phyloP scores from a whole-genome alignment of 2,113 vertebrate genomes.

The Grammomys dolichurus region DNA sequence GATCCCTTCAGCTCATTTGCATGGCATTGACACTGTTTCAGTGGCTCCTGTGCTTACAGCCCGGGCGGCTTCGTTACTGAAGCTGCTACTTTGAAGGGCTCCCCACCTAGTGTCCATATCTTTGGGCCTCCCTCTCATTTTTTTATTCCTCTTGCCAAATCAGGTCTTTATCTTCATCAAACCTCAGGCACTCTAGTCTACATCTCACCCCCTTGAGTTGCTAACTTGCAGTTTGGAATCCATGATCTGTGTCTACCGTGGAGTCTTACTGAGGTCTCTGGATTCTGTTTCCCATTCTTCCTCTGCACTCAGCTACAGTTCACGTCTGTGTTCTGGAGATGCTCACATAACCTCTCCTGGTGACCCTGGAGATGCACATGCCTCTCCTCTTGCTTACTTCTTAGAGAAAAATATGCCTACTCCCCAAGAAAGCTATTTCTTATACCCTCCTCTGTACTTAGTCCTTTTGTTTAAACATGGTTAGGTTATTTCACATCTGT shows the following conservation, averaged over 20 bases:
- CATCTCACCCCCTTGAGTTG: background rate
- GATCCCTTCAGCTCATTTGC: background rate
- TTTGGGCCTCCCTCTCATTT: rapidly evolving
- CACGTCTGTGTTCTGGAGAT: background rate
- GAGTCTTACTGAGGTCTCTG: background rate
- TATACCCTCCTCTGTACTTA: background rate
- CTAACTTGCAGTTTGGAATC: background rate
- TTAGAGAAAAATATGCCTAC: slow-evolving; percentile 18
- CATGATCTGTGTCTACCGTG: background rate
- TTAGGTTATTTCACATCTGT: background rate
- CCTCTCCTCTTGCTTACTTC: background rate
- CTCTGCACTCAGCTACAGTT: background rate
- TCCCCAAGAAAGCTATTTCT: slow-evolving; percentile 23
- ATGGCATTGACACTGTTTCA: background rate
- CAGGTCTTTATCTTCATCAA: background rate
- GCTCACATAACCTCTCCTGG: background rate
- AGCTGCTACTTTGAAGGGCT: background rate
- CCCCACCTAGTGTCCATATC: background rate
- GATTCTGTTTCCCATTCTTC: background rate
- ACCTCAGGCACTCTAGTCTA: background rate
- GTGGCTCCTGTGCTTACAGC: background rate
- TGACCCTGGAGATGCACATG: background rate
- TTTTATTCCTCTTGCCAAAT: background rate
- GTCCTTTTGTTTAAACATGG: slow-evolving; percentile 33
- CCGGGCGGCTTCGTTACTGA: too few relatives aligned